Conservation (phyloP, 2,113 vertebrate species). For the Puntigrus tetrazona region DNA sequence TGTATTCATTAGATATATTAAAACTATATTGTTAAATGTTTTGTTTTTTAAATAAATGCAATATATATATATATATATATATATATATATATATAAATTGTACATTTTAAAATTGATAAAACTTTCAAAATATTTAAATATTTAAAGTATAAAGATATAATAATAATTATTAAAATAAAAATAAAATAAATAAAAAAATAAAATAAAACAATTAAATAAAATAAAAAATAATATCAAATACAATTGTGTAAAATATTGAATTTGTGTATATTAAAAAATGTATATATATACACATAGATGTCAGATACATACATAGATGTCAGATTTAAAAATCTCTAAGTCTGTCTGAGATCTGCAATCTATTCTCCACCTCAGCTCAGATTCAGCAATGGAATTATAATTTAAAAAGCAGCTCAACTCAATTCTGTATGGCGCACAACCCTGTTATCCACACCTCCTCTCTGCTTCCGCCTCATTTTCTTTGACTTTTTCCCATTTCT, state of each 20-base stretch:
- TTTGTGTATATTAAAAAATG: no score
- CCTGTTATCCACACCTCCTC: slow-evolving; percentile 39
- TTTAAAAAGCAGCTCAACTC: neutral
- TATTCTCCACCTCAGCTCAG: neutral
- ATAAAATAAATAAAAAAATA: neutral
- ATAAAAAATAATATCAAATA: neutral
- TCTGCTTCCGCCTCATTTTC: slow-evolving; percentile 34
- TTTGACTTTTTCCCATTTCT: slow-evolving; percentile 53
- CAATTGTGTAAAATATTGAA: no score
- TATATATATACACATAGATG: no score
- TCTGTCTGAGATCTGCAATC: neutral
- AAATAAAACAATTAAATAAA: neutral
- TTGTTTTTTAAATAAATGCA: no score
- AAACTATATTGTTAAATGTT: no score
- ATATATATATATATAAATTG: no score
- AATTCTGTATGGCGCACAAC: neutral
- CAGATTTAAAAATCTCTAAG: no score
- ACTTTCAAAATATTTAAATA: neutral
- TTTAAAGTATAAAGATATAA: no score
- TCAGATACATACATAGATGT: no score
- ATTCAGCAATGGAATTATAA: neutral
- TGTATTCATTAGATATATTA: neutral
- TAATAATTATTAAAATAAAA: neutral
- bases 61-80: neutral
- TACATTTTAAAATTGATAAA: no score